Evolutionary conservation across 2,888 invertebrate species (phyloP).

Genomic region (Eupithecia subumbrata): DNA sequence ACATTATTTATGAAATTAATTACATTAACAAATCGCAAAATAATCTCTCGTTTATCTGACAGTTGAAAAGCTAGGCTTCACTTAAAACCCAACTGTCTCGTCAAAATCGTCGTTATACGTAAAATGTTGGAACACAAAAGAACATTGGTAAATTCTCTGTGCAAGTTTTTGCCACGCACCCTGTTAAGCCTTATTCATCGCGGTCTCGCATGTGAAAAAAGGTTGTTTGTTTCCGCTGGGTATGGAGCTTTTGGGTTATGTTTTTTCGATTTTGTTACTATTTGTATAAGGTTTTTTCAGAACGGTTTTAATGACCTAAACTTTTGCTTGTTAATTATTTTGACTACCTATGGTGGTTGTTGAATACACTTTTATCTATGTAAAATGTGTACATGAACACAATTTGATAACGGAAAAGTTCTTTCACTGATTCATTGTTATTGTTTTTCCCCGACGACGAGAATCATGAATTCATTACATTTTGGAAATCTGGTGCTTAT

Average conservation of each 20-base stretch:
- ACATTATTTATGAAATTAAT: background rate
- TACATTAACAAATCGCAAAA: background rate
- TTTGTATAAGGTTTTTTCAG: background rate
- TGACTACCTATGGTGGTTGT: background rate
- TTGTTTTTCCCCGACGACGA: background rate
- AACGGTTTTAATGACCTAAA: background rate
- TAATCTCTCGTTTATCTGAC: background rate
- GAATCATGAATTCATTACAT: background rate
- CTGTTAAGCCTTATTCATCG: slow-evolving; percentile 39
- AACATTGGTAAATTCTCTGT: slow-evolving; percentile 32
- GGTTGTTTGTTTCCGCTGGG: slow-evolving; percentile 13
- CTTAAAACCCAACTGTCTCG: background rate
- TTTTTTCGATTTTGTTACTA: background rate
- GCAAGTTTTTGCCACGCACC: slow-evolving; percentile 33
- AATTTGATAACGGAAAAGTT: too few relatives aligned
- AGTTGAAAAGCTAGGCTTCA: background rate
- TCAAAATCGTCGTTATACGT: background rate
- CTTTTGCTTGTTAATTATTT: background rate
- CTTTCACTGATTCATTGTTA: background rate
- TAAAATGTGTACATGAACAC: background rate
- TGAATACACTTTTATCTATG: background rate
- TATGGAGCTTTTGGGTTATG: slow-evolving; percentile 3
- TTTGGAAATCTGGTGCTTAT: background rate
- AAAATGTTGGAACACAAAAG: slow-evolving; percentile 25
- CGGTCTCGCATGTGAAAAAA: slow-evolving; percentile 29